Evolutionary conservation across 2,888 invertebrate species (phyloP), one percentile per base, ranked within the genome.

Genomic region (Punctoribates punctum): DNA sequence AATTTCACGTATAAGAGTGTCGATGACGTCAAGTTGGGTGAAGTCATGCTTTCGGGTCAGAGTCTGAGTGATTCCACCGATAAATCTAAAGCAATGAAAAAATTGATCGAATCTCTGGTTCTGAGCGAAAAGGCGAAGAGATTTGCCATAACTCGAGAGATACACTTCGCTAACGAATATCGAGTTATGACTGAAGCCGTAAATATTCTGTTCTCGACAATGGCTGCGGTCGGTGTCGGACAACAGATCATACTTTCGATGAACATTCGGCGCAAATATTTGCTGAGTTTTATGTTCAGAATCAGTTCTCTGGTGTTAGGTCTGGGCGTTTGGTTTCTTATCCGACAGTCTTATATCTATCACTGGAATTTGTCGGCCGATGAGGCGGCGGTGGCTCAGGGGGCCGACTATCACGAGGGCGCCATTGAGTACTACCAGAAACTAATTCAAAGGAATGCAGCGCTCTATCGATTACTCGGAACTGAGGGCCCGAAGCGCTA

Each of bases 341-440:
- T 38, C 38, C 5, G 20, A 15, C 20, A 51, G n/a, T 6, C 23
- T 86, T 0, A 87, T 87, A 80, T 87, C 88, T 75, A 83, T 86
- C 73, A 73, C 84, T 0, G 83, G 86, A 54, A 82, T 88, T 74
- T 82, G 88, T 62, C 79, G 17, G 87, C 88, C 20, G 93, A 93
- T 82, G 84, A 87, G 75, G 83, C 85, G 78, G 84, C 93, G 25
- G 87, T 87, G 79, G 83, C 86, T 38, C 82, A 90, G 77, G 88
- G 88, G 54, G 84, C 85, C 57, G 85, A 89, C 62, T 91, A 89
- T 83, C 84, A 89, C 15, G 86, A 89, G 82, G 91, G 92, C 73
- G 94, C 92, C 6, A 84, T 88, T 46, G 89, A 90, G 82, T 93
- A 88, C 84, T 94, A 93, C 82, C 87, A 88, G 25, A 91, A 91